phyloP scores from a whole-genome alignment of 2,113 vertebrate species.

The Prolemur simus region DNA sequence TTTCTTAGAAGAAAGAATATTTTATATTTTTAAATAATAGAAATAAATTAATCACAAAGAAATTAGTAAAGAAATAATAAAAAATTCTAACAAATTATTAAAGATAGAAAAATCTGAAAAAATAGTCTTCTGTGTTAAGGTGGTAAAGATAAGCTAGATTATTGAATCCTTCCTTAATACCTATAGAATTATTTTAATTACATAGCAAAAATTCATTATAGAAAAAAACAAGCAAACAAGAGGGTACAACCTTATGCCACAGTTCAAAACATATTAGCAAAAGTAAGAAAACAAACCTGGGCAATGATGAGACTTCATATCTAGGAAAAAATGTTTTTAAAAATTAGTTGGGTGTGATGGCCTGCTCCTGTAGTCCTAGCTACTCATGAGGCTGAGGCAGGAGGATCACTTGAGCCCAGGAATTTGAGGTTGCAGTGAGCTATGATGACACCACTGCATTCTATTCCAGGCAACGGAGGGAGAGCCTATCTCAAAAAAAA shows the following conservation, averaged over 20 bases:
- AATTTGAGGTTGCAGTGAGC: too few species aligned
- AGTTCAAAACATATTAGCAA: background rate
- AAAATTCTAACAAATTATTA: background rate
- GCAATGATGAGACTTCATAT: too few species aligned
- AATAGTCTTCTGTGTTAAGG: background rate
- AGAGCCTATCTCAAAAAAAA: too few species aligned
- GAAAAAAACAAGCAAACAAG: background rate
- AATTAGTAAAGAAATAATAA: background rate
- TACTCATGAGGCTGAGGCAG: too few species aligned
- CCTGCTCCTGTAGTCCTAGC: too few species aligned
- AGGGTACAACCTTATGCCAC: background rate
- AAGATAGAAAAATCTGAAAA: background rate
- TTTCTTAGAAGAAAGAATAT: background rate
- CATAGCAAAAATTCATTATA: background rate
- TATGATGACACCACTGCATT: too few species aligned
- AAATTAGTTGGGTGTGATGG: too few species aligned
- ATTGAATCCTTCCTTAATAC: background rate
- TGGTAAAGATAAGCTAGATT: background rate
- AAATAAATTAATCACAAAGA: background rate
- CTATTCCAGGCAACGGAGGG: too few species aligned
- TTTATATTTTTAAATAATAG: background rate
- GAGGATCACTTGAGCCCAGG: too few species aligned
- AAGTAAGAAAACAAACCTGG: background rate
- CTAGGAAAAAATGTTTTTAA: too few species aligned
- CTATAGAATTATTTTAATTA: background rate